These are phyloP conservation scores for Incurvaria masculella DNA, from an alignment of 2,888 invertebrate genomes.

Conservation along the genomic window DNA sequence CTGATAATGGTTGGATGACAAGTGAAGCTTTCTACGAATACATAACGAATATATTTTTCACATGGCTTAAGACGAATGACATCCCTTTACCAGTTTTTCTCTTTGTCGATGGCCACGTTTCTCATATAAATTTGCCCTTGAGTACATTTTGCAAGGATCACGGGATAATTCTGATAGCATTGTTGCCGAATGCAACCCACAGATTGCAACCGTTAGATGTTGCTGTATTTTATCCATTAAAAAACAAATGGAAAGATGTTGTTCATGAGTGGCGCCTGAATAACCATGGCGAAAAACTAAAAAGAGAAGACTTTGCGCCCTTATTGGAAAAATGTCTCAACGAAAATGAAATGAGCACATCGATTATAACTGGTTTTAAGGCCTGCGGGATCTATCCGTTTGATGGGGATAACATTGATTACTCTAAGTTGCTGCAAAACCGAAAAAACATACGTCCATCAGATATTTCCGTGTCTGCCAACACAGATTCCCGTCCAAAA, in stretches of 20 bases:
- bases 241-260: slow-evolving; percentile 3
- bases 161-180: not conserved
- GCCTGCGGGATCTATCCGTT: slow-evolving; percentile 5
- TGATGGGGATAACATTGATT: slow-evolving; percentile 7
- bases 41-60: not conserved
- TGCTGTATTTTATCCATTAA: not conserved
- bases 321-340: slow-evolving; percentile 6
- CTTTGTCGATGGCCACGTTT: slow-evolving; percentile 12
- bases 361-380: slow-evolving; percentile 7
- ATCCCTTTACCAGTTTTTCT: slow-evolving; percentile 5
- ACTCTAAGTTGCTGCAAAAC: too few species aligned
- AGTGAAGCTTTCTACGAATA: not conserved
- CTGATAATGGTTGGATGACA: not conserved
- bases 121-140: slow-evolving; percentile 9
- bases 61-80: not conserved
- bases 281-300: slow-evolving; percentile 1
- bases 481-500: too few species aligned
- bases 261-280: slow-evolving; percentile 6
- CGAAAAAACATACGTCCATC: too few species aligned
- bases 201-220: slow-evolving; percentile 10
- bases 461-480: too few species aligned
- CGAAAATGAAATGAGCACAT: not conserved
- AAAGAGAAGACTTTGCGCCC: slow-evolving; percentile 8
- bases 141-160: slow-evolving; percentile 8
- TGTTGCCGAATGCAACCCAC: slow-evolving; percentile 11